Conservation (phyloP, 2,797 vertebrate genomes). For the Periparus ater region DNA sequence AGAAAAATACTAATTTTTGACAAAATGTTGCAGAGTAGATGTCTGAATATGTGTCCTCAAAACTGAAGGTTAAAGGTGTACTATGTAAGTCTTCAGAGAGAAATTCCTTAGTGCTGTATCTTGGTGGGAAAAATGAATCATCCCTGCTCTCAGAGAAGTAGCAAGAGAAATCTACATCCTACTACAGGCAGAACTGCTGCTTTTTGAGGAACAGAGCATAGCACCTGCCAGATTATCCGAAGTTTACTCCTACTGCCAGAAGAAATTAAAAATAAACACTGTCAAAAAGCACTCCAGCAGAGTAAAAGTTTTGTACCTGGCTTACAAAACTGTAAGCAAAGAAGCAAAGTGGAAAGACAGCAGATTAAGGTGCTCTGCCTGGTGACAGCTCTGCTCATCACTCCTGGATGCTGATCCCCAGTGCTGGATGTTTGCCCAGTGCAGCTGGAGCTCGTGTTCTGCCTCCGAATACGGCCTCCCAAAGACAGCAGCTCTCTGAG, state of each 20-base stretch:
- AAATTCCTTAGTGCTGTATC: background rate
- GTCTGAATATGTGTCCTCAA: background rate
- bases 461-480: background rate
- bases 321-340: background rate
- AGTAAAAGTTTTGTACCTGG: constrained; percentile 17
- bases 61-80: background rate
- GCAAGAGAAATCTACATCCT: background rate
- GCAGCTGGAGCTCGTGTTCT: background rate
- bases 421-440: background rate
- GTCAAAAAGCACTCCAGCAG: background rate
- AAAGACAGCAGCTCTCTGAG: background rate
- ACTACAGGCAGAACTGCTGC: background rate
- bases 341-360: background rate
- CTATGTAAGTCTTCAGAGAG: background rate
- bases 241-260: background rate
- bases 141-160: background rate
- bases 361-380: background rate
- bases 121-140: background rate
- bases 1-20: background rate
- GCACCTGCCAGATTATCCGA: background rate
- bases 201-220: background rate
- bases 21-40: background rate
- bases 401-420: background rate
- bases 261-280: constrained; percentile 21
- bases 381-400: background rate